A percentile compares a stretch with the other conserved stretches of the same genome.
Evolutionary conservation across 2,797 vertebrate genomes (phyloP).

Genomic region (Gastrophryne carolinensis): DNA sequence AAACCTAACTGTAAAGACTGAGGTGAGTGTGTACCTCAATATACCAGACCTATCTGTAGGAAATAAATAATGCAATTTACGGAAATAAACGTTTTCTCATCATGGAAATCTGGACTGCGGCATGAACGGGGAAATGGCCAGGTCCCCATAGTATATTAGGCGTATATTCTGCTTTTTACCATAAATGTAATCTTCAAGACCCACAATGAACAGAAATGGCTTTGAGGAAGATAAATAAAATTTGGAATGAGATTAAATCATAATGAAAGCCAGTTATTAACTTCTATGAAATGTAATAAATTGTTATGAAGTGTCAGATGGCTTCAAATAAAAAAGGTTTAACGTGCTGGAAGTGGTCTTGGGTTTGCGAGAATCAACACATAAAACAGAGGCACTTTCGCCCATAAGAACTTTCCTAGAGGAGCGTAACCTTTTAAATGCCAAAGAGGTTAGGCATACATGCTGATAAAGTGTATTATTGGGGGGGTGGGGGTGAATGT

Average conservation of each 20-base stretch:
- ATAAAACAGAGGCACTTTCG: neutral
- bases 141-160: neutral
- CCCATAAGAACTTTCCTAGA: neutral
- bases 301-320: neutral
- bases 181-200: slow-evolving; percentile 4
- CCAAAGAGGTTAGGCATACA: neutral
- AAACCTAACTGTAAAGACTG: too few relatives aligned
- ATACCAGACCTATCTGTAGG: too few relatives aligned
- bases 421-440: neutral
- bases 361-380: slow-evolving; percentile 9
- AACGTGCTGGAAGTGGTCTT: slow-evolving; percentile 1
- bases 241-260: slow-evolving; percentile 6
- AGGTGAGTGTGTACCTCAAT: too few relatives aligned
- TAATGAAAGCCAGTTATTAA: slow-evolving; percentile 5
- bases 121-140: slow-evolving; percentile 20
- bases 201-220: slow-evolving; percentile 1
- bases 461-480: neutral
- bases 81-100: slow-evolving; percentile 39
- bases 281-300: slow-evolving; percentile 21
- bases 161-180: neutral
- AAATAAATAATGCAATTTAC: slow-evolving; percentile 51
- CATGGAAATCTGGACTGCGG: slow-evolving; percentile 20
- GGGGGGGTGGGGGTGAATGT: too few relatives aligned
- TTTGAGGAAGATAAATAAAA: slow-evolving; percentile 18
- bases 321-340: slow-evolving; percentile 8